phyloP scores from a whole-genome alignment of 2,113 vertebrate species.

The Pungitius pungitius region DNA sequence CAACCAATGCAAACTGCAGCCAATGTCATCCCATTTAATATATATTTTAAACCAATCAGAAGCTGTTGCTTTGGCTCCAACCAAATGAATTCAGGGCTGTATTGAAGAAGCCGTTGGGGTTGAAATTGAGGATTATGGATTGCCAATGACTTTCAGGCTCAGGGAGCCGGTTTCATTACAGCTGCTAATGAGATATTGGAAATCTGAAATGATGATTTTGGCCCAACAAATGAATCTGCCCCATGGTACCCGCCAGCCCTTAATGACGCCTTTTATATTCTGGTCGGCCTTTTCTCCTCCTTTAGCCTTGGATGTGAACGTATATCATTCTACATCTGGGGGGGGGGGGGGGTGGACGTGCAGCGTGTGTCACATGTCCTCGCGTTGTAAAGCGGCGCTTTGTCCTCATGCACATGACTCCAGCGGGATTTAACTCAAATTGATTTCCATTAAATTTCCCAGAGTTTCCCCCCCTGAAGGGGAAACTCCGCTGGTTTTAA shows the following conservation, averaged over 20 bases:
- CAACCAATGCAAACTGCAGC: not conserved
- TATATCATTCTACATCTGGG: not conserved
- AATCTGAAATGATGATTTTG: conserved; percentile 11
- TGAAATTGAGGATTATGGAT: conserved; percentile 1
- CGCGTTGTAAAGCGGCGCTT: not conserved
- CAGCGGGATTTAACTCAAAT: not conserved
- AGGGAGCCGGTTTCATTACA: conserved; percentile 25
- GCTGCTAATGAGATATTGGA: conserved; percentile 32
- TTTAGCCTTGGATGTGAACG: not conserved
- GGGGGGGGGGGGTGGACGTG: conserved; percentile 4
- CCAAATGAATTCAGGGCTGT: conserved; percentile 31
- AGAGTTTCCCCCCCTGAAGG: not conserved
- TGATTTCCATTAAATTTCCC: conserved; percentile 15
- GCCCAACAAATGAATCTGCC: conserved; percentile 25
- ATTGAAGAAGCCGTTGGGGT: not conserved
- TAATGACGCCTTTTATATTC: conserved; percentile 7
- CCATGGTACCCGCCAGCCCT: not conserved
- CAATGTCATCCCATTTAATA: not conserved
- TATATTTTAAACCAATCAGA: not conserved
- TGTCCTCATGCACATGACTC: not conserved
- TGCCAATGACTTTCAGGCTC: not conserved
- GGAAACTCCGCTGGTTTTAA: conserved; percentile 31
- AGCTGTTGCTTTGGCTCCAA: not conserved
- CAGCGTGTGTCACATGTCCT: not conserved
- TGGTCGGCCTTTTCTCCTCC: not conserved